Base-by-base conservation (phyloP, 2,888 invertebrate species). In the Sminthurides aquaticus region DNA sequence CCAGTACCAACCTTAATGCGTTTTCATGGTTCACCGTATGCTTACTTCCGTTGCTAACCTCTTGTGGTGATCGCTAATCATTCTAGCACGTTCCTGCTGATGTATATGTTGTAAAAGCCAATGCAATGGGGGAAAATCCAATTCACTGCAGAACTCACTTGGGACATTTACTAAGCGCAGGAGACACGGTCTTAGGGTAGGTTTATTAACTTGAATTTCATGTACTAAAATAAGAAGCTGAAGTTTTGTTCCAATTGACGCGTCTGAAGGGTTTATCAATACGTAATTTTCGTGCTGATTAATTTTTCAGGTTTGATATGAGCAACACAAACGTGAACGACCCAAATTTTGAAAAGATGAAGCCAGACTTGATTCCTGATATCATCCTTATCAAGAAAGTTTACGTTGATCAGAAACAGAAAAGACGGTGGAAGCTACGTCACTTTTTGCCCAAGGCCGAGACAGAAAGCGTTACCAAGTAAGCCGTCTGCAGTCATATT, bases 351-450 rank as follows among this genome's bases (percentile, higher is more conserved):
- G 97, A 99, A 68, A 89, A 90, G 76, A 78, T 99, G 74, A 79
- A 79, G 43, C 72, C 76, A 18, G 82, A 82, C 24, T 76, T 78
- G 43, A 78, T 96, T 29, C 95, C 97, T 0, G 97, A 98, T 81
- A 89, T 98, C 64, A 85, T 98, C 65, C 80, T 99, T n/a, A 91
- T 97, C 11, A 95, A 93, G 81, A 99, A 99, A 79, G 83, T 85
- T 73, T 95, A 90, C 78, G 86, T 86, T 0, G 91, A 89, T 76
- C 72, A 72, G 62, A 74, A 73, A 49, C 69, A 68, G 29, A 74
- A 73, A 49, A 61, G 74, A 81, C 85, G 84, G 34, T 99, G 98
- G 98, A 95, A 94, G 78, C 83, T 99, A 48, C 60, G 71, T 58
- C 74, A 74, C 65, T 74, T 74, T 55, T 49, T 74, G 18, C 71